Evolutionary conservation across 1,140 invertebrate species (phyloP), one percentile per base, ranked within the genome.

Genomic region (Scaptomyza hsui): DNA sequence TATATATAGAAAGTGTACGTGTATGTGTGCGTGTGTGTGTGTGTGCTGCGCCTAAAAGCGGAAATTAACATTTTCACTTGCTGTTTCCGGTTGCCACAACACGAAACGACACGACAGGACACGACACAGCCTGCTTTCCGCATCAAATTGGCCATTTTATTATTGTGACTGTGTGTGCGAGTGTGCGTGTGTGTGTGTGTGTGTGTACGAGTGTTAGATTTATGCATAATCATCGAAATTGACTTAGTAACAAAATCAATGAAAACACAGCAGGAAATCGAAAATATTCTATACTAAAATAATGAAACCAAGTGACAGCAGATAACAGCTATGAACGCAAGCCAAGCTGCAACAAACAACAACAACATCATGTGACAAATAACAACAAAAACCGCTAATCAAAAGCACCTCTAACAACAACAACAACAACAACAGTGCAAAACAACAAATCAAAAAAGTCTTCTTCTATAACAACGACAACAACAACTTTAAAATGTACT

Each of bases 11-110:
- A 56, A 74, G 45, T 39, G 15, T 18, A 48, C 19, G 37, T 45
- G 21, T 21, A 37, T 61, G 13, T 37, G 47, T 52, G 42, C 55
- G 45, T 52, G 60, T 59, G 37, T 47, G 57, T 41, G 18, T 63
- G 47, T 37, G 44, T n/a, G 16, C 55, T 78, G 56, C 62, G 55
- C 61, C 73, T 63, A 63, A 78, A 78, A 86, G 75, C 82, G 82
- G 82, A 86, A 86, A 86, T 86, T 82, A 78, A 74, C 60, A 82
- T 86, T 86, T 86, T 86, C 82, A 78, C 78, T 88, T 52, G 78
- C 82, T 82, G 78, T 88, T 86, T 86, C 82, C 82, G 82, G 78
- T 78, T 59, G 49, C 61, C 59, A 59, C 19, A 42, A 51, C 48
- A 67, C 53, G 19, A 57, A 53, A 24, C 62, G 53, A 29, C 32